A percentile compares a stretch with the other conserved stretches of the same genome.
Conservation (phyloP, 2,888 invertebrate species). For the Athrips mouffetella region DNA sequence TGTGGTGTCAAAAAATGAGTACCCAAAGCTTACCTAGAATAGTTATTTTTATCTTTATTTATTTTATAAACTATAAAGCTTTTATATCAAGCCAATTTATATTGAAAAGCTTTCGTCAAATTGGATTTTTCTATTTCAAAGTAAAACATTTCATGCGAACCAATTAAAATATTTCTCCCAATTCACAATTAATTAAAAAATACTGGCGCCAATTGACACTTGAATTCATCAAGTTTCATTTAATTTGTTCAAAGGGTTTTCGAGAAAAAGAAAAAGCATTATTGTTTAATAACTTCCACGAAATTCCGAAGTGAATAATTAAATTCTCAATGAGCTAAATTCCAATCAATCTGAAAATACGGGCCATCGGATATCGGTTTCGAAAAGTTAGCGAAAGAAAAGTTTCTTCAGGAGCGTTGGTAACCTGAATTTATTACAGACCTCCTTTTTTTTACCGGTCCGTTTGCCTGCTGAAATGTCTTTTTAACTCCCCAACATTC, state of each 20-base stretch:
- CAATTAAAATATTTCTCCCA: too few relatives aligned
- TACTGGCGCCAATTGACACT: too few relatives aligned
- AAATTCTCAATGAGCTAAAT: slow-evolving; percentile 18
- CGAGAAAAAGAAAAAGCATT: not conserved
- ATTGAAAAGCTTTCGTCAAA: too few relatives aligned
- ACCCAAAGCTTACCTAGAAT: too few relatives aligned
- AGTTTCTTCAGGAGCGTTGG: slow-evolving; percentile 35
- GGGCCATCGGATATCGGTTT: slow-evolving; percentile 36
- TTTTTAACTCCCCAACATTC: slow-evolving; percentile 10
- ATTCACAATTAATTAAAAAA: not conserved
- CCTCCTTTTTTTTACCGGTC: slow-evolving; percentile 30
- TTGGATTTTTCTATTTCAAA: too few relatives aligned
- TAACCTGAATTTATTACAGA: slow-evolving; percentile 28
- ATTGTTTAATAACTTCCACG: slow-evolving; percentile 14
- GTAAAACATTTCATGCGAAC: too few relatives aligned
- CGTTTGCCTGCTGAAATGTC: not conserved
- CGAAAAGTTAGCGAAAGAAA: slow-evolving; percentile 39
- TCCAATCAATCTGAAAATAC: slow-evolving; percentile 32
- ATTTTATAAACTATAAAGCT: too few relatives aligned
- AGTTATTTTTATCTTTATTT: too few relatives aligned
- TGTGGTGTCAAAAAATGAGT: too few relatives aligned
- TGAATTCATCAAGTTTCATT: too few relatives aligned
- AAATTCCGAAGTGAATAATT: slow-evolving; percentile 15
- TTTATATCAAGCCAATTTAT: too few relatives aligned
- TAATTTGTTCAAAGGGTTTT: not conserved